These are phyloP conservation scores for Dasyurus viverrinus DNA, from an alignment of 2,113 vertebrate genomes.

Conservation along the genomic window DNA sequence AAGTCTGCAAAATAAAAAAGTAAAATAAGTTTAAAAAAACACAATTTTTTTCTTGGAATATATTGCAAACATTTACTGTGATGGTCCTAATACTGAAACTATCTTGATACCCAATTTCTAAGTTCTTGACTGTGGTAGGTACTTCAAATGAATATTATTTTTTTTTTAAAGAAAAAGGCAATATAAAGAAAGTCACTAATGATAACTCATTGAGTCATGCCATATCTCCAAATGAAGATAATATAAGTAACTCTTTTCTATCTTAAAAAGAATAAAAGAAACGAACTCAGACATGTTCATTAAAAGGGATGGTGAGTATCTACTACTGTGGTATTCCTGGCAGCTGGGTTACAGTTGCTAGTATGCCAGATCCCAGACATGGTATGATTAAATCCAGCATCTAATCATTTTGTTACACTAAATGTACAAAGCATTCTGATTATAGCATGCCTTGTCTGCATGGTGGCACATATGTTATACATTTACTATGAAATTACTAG, in stretches of 20 bases:
- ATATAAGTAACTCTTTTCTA: not conserved
- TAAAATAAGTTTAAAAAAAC: not conserved
- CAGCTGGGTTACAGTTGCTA: slow-evolving; percentile 45
- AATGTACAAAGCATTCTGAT: slow-evolving; percentile 62
- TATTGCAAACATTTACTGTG: slow-evolving; percentile 48
- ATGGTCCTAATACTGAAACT: slow-evolving; percentile 48
- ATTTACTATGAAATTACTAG: slow-evolving; percentile 66
- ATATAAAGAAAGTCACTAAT: slow-evolving; percentile 31
- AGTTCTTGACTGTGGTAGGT: not conserved
- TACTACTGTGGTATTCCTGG: slow-evolving; percentile 46
- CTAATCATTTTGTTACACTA: slow-evolving; percentile 60
- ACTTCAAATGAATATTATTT: slow-evolving; percentile 13
- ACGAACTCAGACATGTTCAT: slow-evolving; percentile 39
- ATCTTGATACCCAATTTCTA: slow-evolving; percentile 11
- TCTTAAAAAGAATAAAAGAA: slow-evolving; percentile 64
- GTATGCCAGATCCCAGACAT: slow-evolving; percentile 50
- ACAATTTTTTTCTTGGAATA: slow-evolving; percentile 32
- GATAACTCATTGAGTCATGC: not conserved
- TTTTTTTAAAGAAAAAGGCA: not conserved
- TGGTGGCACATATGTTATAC: slow-evolving; percentile 51
- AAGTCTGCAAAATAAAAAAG: not conserved
- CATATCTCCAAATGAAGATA: slow-evolving; percentile 15
- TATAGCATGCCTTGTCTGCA: slow-evolving; percentile 38
- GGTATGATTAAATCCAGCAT: slow-evolving; percentile 57
- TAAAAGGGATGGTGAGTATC: slow-evolving; percentile 38